These are phyloP conservation scores for Myrmophylax atrothorax DNA, from an alignment of 2,113 vertebrate genomes.

Conservation along the genomic window DNA sequence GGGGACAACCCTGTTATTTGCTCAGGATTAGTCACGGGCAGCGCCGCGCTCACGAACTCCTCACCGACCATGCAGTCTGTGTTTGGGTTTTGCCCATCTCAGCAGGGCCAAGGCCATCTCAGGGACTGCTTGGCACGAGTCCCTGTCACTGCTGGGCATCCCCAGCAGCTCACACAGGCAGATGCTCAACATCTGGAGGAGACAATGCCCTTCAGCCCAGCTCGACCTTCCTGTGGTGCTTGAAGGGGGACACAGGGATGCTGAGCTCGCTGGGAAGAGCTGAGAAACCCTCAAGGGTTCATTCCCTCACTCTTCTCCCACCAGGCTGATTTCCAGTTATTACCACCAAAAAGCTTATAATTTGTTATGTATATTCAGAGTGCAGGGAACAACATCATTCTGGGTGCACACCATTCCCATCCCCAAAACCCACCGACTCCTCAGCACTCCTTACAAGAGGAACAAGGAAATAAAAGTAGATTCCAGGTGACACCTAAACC, in stretches of 20 bases:
- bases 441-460: neutral
- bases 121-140: accelerated
- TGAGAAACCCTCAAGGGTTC: neutral
- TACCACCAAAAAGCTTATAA: neutral
- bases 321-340: neutral
- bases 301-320: neutral
- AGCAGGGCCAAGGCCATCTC: accelerated
- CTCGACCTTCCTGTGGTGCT: neutral
- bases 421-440: accelerated
- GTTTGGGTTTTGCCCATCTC: accelerated
- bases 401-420: accelerated
- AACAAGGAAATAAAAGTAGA: neutral
- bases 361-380: accelerated
- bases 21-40: neutral
- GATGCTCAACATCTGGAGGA: neutral
- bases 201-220: neutral
- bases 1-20: neutral
- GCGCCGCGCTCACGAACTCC: accelerated
- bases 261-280: neutral
- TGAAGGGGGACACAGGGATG: accelerated
- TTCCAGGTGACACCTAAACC: neutral
- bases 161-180: accelerated
- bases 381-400: accelerated
- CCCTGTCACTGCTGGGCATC: accelerated
- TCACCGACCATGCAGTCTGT: accelerated